Base-by-base conservation (phyloP, 2,113 vertebrate species). In the Pelusios castaneus region DNA sequence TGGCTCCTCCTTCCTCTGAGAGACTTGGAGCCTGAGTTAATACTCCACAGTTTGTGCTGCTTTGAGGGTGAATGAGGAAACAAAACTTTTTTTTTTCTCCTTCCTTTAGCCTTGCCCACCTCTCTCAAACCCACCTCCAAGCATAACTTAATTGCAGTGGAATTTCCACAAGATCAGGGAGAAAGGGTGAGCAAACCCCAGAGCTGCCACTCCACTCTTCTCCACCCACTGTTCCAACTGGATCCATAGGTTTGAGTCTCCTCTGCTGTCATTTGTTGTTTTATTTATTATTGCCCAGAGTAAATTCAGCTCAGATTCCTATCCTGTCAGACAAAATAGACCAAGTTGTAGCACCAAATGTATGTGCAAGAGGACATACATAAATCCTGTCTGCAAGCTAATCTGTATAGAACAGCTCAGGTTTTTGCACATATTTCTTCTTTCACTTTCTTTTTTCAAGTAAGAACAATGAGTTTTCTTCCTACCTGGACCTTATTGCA, bases 191-290 rank as follows among this genome's bases (percentile, higher is more conserved):
- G 84, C 63, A 70, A 84, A 34, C 27, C 89, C 81, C 7, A 2
- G 76, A 3, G 25, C 8, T 34, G 5, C 58, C 81, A 1, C 56
- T 78, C 52, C 8, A 27, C 67, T 52, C 38, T 93, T 6, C 38
- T 86, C 34, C 47, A 38, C 63, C 25, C 5, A 1, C 22, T 76
- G 52, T 49, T 85, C 85, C 43, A 85, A 5, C 8, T 87, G 80
- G n/a, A 79, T 79, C 80, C 89, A 89, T 63, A 54, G 56, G 7
- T 21, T 81, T 60, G 22, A 41, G 10, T 93, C 14, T 25, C 2
- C 55, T 92, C 41, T 87, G 76, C 86, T 92, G 56, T 92, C 82
- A 81, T 91, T 88, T 85, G 38, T 91, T 76, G 58, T 93, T 82
- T 82, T 88, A 11, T 56, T 87, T 93, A 38, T 89, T 92, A n/a